Evolutionary conservation across 2,113 vertebrate genomes (phyloP).

Genomic region (Dasypus novemcinctus): DNA sequence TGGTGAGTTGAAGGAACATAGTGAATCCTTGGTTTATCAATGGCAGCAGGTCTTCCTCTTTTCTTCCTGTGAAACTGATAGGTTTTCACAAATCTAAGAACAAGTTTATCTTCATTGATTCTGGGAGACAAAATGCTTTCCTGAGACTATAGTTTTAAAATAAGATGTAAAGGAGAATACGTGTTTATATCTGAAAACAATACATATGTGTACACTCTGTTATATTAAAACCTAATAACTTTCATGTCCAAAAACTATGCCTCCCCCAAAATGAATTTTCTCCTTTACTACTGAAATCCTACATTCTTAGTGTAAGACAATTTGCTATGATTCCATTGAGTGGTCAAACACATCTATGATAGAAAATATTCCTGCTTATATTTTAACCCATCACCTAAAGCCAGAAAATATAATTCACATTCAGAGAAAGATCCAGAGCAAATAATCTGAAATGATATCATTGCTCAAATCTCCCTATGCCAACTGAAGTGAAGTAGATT

Average conservation of each 20-base stretch:
- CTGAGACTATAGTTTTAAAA: background rate
- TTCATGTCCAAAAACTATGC: background rate
- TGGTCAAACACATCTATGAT: accelerated
- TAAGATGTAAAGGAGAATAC: background rate
- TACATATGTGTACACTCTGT: background rate
- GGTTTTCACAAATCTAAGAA: background rate
- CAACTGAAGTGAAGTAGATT: background rate
- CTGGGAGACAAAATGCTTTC: background rate
- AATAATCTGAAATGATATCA: background rate
- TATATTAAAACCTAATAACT: background rate
- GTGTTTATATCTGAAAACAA: background rate
- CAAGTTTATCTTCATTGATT: background rate
- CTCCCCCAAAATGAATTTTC: background rate
- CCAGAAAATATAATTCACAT: background rate
- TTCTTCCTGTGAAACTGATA: accelerated
- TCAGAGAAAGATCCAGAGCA: background rate
- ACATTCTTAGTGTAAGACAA: background rate
- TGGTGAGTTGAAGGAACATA: background rate
- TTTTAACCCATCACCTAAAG: background rate
- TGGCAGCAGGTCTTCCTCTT: background rate
- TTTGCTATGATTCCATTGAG: background rate
- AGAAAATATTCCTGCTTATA: background rate
- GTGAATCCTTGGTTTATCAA: background rate
- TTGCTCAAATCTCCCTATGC: background rate
- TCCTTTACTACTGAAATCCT: background rate